These are phyloP conservation scores for Copsychus sechellarum DNA, from an alignment of 2,113 vertebrate species.

Conservation along the genomic window DNA sequence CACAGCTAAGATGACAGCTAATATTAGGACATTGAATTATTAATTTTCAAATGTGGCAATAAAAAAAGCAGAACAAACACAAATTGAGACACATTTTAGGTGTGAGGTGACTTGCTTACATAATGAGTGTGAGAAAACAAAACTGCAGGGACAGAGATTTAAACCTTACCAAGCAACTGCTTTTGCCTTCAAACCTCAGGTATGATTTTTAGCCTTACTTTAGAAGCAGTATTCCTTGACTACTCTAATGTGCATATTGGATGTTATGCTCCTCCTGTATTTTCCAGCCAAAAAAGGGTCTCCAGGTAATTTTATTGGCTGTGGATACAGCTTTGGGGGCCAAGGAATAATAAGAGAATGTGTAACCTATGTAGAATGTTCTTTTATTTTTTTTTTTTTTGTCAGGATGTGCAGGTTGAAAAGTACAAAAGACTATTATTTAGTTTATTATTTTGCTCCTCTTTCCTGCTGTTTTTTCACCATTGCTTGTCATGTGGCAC, in stretches of 20 bases:
- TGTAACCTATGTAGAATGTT: not conserved
- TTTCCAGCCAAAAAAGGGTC: not conserved
- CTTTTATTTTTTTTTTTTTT: not conserved
- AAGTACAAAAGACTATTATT: not conserved
- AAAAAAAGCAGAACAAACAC: constrained; percentile 79
- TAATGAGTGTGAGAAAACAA: constrained; percentile 58
- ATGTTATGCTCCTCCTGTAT: not conserved
- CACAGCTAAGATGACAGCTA: constrained; percentile 89
- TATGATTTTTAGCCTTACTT: constrained; percentile 16
- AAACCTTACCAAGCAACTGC: constrained; percentile 35
- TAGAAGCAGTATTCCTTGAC: not conserved
- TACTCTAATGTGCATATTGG: not conserved
- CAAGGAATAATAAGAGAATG: not conserved
- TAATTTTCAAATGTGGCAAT: constrained; percentile 82
- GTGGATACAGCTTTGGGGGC: not conserved
- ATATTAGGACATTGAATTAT: constrained; percentile 94
- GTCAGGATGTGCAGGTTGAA: not conserved
- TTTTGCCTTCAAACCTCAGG: constrained; percentile 7
- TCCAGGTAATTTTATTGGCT: not conserved
- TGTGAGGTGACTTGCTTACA: constrained; percentile 63
- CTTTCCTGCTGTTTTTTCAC: not conserved
- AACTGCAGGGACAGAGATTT: constrained; percentile 41
- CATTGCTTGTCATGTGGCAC: not conserved
- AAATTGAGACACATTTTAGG: constrained; percentile 70
- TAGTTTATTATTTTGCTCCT: not conserved